These are phyloP conservation scores for Tachypleus tridentatus DNA, from an alignment of 1,140 invertebrate genomes.

Conservation along the genomic window DNA sequence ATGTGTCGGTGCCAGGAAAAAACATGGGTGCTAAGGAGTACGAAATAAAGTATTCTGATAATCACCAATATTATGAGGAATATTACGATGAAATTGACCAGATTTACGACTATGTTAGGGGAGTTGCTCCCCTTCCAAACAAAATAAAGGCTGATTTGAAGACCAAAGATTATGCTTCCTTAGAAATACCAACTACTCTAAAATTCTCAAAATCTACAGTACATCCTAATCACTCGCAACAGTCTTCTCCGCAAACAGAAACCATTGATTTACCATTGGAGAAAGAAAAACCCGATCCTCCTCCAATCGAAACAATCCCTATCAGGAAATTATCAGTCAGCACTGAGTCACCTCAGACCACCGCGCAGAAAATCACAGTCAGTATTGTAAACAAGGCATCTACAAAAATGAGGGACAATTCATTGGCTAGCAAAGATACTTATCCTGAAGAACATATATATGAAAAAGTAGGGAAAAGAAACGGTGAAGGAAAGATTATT, in stretches of 20 bases:
- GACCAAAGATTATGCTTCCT: background rate
- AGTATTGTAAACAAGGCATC: slow-evolving; percentile 6
- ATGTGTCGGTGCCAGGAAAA: background rate
- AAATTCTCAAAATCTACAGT: no score
- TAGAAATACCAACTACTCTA: background rate
- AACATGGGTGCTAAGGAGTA: background rate
- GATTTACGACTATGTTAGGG: slow-evolving; percentile 89
- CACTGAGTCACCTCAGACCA: background rate
- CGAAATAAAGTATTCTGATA: background rate
- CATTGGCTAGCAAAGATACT: slow-evolving; percentile 1
- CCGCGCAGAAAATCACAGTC: slow-evolving; percentile 3
- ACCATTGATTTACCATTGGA: slow-evolving; percentile 49
- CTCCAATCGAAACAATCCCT: slow-evolving; percentile 79
- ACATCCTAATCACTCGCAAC: slow-evolving; percentile 7
- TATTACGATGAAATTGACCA: slow-evolving; percentile 88
- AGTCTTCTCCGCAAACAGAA: slow-evolving; percentile 19
- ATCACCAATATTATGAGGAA: slow-evolving; percentile 43
- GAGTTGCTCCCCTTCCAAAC: slow-evolving; percentile 66
- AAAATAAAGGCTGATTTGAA: slow-evolving; percentile 10
- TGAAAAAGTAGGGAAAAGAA: slow-evolving; percentile 7
- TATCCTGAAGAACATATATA: slow-evolving; percentile 18
- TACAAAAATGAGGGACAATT: background rate
- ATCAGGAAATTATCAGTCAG: slow-evolving; percentile 40
- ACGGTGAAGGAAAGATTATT: background rate
- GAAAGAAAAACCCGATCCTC: slow-evolving; percentile 58